Evolutionary conservation across 2,113 vertebrate genomes (phyloP).

Genomic region (Odobenus rosmarus): DNA sequence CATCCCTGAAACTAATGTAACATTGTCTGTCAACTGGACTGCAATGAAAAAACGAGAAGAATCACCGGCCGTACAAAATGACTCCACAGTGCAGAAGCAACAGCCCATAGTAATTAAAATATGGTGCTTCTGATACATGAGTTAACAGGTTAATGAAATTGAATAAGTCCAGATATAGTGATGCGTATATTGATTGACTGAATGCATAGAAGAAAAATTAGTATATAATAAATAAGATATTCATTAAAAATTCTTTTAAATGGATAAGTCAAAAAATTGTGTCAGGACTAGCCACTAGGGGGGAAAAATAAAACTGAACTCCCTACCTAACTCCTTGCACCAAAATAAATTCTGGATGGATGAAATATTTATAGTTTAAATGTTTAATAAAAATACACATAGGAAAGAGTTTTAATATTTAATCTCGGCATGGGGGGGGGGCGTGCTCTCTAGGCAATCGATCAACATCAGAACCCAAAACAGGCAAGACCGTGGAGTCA

Average conservation of each 20-base stretch:
- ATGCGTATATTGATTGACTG: neutral
- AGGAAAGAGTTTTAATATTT: neutral
- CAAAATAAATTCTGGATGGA: conserved; percentile 30
- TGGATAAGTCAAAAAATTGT: neutral
- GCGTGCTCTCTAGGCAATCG: neutral
- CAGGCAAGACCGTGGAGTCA: neutral
- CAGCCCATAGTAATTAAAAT: neutral
- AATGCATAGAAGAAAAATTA: neutral
- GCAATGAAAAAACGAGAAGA: neutral
- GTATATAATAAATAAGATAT: neutral
- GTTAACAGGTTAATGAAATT: neutral
- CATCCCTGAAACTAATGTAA: neutral
- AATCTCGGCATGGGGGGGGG: neutral
- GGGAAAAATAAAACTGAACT: neutral
- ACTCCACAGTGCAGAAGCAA: neutral
- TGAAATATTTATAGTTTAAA: neutral
- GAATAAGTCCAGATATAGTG: neutral
- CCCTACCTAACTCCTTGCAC: neutral
- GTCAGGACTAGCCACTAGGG: neutral
- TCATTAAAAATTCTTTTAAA: neutral
- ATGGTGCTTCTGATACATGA: neutral
- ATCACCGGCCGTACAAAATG: neutral
- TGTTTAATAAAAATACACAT: neutral
- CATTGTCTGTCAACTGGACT: neutral
- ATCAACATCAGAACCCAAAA: neutral